phyloP scores from a whole-genome alignment of 2,888 invertebrate species.

The Nyleta sp. region DNA sequence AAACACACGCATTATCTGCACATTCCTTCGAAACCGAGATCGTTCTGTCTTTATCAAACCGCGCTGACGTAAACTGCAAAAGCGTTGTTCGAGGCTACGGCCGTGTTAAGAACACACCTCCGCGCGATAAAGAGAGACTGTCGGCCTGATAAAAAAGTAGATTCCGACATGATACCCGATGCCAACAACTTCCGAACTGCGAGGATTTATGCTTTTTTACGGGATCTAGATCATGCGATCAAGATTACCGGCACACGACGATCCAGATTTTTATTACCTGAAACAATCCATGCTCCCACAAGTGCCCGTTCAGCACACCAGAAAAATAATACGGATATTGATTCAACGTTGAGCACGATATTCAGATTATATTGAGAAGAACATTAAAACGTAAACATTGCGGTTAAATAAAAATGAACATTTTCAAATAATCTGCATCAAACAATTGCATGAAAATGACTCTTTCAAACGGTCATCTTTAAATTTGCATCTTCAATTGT shows the following conservation, averaged over 20 bases:
- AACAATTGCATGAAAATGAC: too few species aligned
- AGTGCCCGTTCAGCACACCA: neutral
- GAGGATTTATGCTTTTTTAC: constrained; percentile 43
- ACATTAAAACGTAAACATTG: too few species aligned
- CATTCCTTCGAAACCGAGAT: too few species aligned
- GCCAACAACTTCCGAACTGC: constrained; percentile 55
- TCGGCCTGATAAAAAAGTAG: constrained; percentile 46
- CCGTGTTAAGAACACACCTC: constrained; percentile 46
- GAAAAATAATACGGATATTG: too few species aligned
- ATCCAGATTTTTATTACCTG: constrained; percentile 29
- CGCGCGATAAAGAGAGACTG: constrained; percentile 36
- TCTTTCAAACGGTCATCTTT: too few species aligned
- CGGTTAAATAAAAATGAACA: too few species aligned
- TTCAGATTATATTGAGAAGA: too few species aligned
- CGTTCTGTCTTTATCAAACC: constrained; percentile 4
- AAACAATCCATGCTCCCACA: constrained; percentile 28
- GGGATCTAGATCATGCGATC: constrained; percentile 41
- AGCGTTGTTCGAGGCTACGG: constrained; percentile 22
- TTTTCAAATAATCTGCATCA: too few species aligned
- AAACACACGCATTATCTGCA: too few species aligned
- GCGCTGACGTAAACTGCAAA: constrained; percentile 21
- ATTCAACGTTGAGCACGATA: neutral
- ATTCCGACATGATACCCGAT: constrained; percentile 39
- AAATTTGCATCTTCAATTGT: too few species aligned
- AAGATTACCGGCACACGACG: constrained; percentile 31